phyloP scores from a whole-genome alignment of 2,113 vertebrate genomes.

The Melanostigma gelatinosum region DNA sequence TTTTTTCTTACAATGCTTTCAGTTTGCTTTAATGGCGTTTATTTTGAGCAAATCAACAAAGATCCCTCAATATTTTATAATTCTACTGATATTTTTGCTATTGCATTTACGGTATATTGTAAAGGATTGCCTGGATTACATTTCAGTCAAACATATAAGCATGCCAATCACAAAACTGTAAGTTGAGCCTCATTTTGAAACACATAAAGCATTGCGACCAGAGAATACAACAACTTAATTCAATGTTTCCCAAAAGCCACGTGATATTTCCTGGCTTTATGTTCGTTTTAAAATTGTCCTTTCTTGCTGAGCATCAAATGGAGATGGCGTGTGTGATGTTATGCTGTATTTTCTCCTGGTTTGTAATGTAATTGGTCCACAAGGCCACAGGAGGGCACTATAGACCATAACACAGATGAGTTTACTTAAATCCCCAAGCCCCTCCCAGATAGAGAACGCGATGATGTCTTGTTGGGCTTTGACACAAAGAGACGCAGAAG shows the following conservation, averaged over 20 bases:
- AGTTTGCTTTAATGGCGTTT: not conserved
- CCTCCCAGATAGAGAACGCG: constrained; percentile 15
- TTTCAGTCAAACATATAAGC: not conserved
- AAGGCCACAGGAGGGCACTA: constrained; percentile 27
- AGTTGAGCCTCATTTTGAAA: not conserved
- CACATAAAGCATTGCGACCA: not conserved
- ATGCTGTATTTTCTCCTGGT: not conserved
- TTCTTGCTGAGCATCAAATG: not conserved
- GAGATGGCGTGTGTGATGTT: not conserved
- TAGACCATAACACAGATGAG: constrained; percentile 27
- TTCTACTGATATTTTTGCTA: not conserved
- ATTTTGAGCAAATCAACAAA: not conserved
- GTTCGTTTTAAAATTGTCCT: not conserved
- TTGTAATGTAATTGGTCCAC: not conserved
- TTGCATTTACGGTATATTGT: not conserved
- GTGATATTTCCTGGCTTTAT: not conserved
- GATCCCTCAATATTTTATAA: not conserved
- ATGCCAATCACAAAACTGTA: not conserved
- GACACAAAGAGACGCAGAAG: constrained; percentile 40
- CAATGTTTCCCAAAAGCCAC: not conserved
- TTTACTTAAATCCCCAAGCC: not conserved
- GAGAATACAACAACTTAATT: not conserved
- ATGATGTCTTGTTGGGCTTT: constrained; percentile 23
- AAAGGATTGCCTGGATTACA: not conserved
- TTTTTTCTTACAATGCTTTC: not conserved